Evolutionary conservation across 2,797 vertebrate genomes (phyloP).

Genomic region (Triplophysa yarkandensis): DNA sequence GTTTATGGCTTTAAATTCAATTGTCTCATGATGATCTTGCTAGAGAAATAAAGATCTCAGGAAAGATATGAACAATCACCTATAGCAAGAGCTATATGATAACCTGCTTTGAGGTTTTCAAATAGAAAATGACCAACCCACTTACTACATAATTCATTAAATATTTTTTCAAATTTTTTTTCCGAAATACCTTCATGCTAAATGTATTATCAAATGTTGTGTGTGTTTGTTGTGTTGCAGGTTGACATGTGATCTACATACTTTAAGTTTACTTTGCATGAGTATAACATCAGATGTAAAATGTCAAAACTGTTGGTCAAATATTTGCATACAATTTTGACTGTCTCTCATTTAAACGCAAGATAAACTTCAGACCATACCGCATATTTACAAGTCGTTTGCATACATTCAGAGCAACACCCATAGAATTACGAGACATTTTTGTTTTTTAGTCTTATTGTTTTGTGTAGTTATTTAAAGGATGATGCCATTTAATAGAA

Average conservation of each 20-base stretch:
- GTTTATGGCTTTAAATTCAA: conserved; percentile 66
- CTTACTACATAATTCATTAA: neutral
- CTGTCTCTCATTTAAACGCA: conserved; percentile 52
- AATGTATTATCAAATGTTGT: neutral
- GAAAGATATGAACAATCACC: neutral
- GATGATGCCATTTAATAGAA: neutral
- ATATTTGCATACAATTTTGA: conserved; percentile 71
- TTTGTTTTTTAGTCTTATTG: neutral
- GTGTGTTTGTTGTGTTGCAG: neutral
- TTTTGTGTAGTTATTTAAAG: neutral
- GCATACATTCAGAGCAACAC: conserved; percentile 46
- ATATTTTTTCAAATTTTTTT: neutral
- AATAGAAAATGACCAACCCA: neutral
- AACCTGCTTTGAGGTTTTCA: neutral
- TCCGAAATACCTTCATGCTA: too few species aligned
- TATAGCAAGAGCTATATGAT: neutral
- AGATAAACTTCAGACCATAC: conserved; percentile 44
- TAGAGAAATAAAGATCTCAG: neutral
- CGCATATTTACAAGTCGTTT: conserved; percentile 66
- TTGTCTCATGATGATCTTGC: conserved; percentile 23
- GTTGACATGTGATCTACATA: neutral
- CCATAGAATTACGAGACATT: neutral
- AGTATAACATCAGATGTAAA: conserved; percentile 43
- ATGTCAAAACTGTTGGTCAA: conserved; percentile 46
- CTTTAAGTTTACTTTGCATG: conserved; percentile 48